Percentiles rank a stretch among this genome's conserved stretches.
These are phyloP conservation scores for Cheumatopsyche charites DNA, from an alignment of 1,140 invertebrate species.

Conservation along the genomic window DNA sequence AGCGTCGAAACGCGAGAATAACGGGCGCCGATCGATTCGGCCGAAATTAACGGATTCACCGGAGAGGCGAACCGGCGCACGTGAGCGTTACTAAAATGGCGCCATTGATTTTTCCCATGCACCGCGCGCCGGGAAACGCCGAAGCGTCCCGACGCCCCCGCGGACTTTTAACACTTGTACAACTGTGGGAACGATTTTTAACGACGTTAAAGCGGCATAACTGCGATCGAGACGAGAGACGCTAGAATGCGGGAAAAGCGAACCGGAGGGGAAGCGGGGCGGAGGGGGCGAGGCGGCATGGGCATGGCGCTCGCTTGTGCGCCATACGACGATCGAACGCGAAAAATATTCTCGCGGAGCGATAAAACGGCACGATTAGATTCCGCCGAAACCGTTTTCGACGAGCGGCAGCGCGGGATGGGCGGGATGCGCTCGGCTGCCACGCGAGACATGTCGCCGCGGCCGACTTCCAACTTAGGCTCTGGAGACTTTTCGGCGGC, in stretches of 20 bases:
- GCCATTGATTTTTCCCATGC: not conserved
- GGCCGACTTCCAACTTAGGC: not conserved
- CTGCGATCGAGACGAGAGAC: not conserved
- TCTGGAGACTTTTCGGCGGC: not conserved
- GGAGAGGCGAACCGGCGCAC: not conserved
- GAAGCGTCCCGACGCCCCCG: not conserved
- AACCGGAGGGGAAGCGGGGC: not conserved
- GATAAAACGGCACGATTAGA: not conserved
- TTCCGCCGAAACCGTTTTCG: not conserved
- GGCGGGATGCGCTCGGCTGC: conserved; percentile 14
- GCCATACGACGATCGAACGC: no score
- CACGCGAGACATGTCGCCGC: not conserved
- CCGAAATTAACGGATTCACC: no score
- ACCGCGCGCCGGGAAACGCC: not conserved
- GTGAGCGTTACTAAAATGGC: conserved; percentile 15
- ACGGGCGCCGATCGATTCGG: no score
- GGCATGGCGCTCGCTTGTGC: not conserved
- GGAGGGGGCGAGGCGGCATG: not conserved
- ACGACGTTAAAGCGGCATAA: no score
- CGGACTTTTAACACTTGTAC: no score
- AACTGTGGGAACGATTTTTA: no score
- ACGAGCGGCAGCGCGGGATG: conserved; percentile 12
- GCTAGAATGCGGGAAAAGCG: not conserved
- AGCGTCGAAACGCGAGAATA: no score
- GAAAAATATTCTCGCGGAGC: no score